Base-by-base conservation (phyloP, 1,140 invertebrate genomes). In the Drosophila setifemur region DNA sequence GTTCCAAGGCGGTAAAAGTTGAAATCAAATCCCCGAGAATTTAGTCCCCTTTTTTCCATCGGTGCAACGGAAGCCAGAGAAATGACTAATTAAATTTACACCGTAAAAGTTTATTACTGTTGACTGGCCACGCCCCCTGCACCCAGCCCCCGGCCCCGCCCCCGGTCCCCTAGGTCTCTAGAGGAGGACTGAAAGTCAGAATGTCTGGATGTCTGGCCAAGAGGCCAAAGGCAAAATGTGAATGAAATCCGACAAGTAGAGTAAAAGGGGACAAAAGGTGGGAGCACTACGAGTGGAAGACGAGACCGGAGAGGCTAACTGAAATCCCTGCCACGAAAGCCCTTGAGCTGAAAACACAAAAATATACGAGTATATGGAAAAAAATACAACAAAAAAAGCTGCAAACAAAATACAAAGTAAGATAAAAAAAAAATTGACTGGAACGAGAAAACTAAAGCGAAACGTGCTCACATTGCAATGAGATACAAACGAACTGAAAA, bases 51-150 rank as follows among this genome's bases (percentile, higher is more conserved):
- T 57, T 63, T 26, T 19, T n/a, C 6, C 64, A 48, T 64, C 63
- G 43, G 42, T 57, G 58, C 55, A 61, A 48, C 81, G 81, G 81
- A 86, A 86, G 81, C 81, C 81, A 69, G 53, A 86, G 63, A 81
- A 86, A 69, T 86, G 82, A 73, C 81, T 86, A 86, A 86, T 86
- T 86, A 86, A 86, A 86, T 86, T 64, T 86, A 81, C 74, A 54
- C 75, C 68, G 81, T 76, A 73, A 86, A 86, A 86, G 81, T 86
- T 85, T 63, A 85, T 79, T 74, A 85, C 79, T 73, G 70, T 31
- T 79, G 79, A 78, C 73, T 73, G 72, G 66, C 67, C 67, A 70
- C 53, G 67, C 66, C 67, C 54, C 52, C 37, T 64, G 19, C 31
- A 1, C 23, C 19, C 9, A 14, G 7, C 19, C 19, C 29, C 11